phyloP scores from a whole-genome alignment of 2,113 vertebrate genomes.

The Seriola dumerili region DNA sequence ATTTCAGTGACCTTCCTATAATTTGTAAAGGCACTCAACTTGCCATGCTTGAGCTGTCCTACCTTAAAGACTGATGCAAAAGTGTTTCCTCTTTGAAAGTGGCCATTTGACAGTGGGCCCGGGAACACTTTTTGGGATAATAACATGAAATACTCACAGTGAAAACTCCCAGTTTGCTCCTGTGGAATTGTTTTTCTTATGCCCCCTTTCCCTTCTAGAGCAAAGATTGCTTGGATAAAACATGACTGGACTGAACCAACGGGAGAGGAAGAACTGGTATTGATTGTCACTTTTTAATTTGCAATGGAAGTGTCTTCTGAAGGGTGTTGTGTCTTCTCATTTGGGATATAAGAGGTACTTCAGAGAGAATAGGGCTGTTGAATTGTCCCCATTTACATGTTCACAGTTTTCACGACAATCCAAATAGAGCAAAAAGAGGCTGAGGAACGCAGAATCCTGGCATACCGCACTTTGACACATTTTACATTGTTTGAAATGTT shows the following conservation, averaged over 20 bases:
- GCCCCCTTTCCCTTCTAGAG: conserved; percentile 67
- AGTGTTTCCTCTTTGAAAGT: conserved; percentile 66
- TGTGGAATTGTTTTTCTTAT: conserved; percentile 74
- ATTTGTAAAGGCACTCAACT: conserved; percentile 71
- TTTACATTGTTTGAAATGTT: conserved; percentile 82
- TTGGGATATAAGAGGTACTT: conserved; percentile 79
- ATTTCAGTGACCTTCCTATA: conserved; percentile 61
- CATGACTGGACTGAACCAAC: conserved; percentile 61
- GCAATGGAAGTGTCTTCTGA: conserved; percentile 63
- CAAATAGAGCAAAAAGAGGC: conserved; percentile 75
- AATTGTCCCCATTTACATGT: conserved; percentile 67
- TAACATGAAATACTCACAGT: conserved; percentile 46
- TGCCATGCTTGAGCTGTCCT: conserved; percentile 71
- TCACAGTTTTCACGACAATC: conserved; percentile 86
- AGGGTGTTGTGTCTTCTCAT: conserved; percentile 59
- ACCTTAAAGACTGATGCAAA: conserved; percentile 73
- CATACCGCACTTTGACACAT: conserved; percentile 86
- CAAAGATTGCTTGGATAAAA: conserved; percentile 58
- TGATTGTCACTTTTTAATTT: conserved; percentile 63
- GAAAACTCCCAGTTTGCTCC: conserved; percentile 66
- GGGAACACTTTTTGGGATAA: conserved; percentile 69
- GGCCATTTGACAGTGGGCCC: conserved; percentile 44
- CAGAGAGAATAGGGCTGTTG: conserved; percentile 68
- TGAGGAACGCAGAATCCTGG: conserved; percentile 76
- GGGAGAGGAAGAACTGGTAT: conserved; percentile 62